Conservation (phyloP, 2,888 invertebrate genomes). For the Idaea straminata region DNA sequence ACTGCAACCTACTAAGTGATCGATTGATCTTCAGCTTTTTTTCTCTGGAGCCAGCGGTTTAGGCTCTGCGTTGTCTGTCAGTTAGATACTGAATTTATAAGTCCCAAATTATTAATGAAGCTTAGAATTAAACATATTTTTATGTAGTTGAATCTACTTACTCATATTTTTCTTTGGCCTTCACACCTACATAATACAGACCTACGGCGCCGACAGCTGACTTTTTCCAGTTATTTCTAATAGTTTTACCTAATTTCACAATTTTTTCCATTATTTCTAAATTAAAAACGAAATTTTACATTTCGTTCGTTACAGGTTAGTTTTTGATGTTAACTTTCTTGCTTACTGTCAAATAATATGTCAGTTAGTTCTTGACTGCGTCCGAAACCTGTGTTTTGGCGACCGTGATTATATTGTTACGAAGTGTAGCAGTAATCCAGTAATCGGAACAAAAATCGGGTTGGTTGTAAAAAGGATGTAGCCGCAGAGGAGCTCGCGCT, state of each 20-base stretch:
- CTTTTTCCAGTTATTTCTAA: conserved; percentile 95
- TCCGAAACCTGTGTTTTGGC: not conserved
- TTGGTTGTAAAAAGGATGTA: no score
- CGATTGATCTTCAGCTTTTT: not conserved
- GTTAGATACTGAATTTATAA: not conserved
- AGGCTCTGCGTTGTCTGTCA: not conserved
- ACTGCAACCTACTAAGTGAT: not conserved
- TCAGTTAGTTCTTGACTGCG: not conserved
- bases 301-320: not conserved
- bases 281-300: not conserved
- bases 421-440: no score
- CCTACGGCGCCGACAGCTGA: conserved; percentile 85
- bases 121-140: not conserved
- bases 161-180: conserved; percentile 86
- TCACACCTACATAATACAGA: conserved; percentile 85
- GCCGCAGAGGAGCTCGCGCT: no score
- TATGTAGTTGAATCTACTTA: conserved; percentile 64
- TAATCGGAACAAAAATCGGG: no score
- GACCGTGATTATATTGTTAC: no score
- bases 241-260: conserved; percentile 82
- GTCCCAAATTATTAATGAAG: not conserved
- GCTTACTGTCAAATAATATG: not conserved
- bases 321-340: not conserved
- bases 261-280: conserved; percentile 51
- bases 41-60: not conserved